Evolutionary conservation across 2,113 vertebrate species (phyloP).

Genomic region (Salvelinus alpinus): DNA sequence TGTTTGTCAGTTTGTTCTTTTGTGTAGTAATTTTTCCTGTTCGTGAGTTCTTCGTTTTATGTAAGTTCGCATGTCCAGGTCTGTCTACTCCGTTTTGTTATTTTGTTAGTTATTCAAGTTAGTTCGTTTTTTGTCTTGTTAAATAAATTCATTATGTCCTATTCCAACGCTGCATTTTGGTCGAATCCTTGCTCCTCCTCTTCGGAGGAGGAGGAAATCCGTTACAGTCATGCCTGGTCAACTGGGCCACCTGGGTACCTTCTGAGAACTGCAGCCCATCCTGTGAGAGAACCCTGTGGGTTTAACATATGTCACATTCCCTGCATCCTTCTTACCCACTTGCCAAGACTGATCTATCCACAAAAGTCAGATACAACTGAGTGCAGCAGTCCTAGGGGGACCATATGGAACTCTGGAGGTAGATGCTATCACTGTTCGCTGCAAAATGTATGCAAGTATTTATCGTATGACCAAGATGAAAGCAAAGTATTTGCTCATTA

Average conservation of each 20-base stretch:
- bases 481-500: too few relatives aligned
- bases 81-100: too few relatives aligned
- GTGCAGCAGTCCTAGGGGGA: neutral
- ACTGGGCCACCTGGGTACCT: neutral
- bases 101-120: too few relatives aligned
- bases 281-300: neutral
- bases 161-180: too few relatives aligned
- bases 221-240: neutral
- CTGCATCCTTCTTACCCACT: neutral
- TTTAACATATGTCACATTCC: neutral
- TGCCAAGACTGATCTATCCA: conserved; percentile 6
- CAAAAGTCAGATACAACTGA: conserved; percentile 14
- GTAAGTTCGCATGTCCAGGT: too few relatives aligned
- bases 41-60: too few relatives aligned
- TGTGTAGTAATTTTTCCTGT: too few relatives aligned
- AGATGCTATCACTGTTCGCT: neutral
- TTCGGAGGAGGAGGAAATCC: too few relatives aligned
- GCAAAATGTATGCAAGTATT: neutral
- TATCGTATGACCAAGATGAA: neutral
- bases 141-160: too few relatives aligned
- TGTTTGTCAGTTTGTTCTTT: too few relatives aligned
- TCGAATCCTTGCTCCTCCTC: too few relatives aligned
- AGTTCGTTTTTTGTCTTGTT: too few relatives aligned
- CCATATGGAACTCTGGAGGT: neutral
- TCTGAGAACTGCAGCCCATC: neutral